phyloP scores from a whole-genome alignment of 2,797 vertebrate species.

The Iguana delicatissima region DNA sequence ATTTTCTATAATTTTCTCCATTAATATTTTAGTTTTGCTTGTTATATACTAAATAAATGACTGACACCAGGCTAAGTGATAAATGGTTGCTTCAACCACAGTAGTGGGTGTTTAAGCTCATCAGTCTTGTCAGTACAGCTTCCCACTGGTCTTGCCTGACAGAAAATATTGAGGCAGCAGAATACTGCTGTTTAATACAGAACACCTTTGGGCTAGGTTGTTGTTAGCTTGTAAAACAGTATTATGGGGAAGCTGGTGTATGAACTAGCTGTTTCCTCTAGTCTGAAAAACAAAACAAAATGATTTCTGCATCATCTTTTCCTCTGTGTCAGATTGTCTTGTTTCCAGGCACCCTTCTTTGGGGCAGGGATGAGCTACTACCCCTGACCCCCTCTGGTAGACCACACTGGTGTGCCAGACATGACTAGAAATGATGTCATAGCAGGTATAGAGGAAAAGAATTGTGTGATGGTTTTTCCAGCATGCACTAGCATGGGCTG shows the following conservation, averaged over 20 bases:
- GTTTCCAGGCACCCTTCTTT: no score
- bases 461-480: neutral
- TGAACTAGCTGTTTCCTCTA: neutral
- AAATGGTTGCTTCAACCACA: slow-evolving; percentile 15
- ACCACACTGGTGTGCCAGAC: no score
- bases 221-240: slow-evolving; percentile 19
- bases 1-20: slow-evolving; percentile 12
- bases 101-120: slow-evolving; percentile 17
- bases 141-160: slow-evolving; percentile 12
- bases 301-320: neutral
- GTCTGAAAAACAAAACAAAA: neutral
- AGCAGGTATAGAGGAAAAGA: neutral
- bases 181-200: slow-evolving; percentile 8
- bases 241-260: neutral
- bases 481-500: neutral
- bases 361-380: no score
- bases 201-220: neutral
- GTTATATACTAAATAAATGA: slow-evolving; percentile 19
- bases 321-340: no score
- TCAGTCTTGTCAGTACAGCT: slow-evolving; percentile 12
- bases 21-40: slow-evolving; percentile 35
- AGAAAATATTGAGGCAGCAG: slow-evolving; percentile 20
- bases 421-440: no score
- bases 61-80: slow-evolving; percentile 1
- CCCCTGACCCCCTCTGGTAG: no score